phyloP scores from a whole-genome alignment of 2,797 vertebrate genomes.

The Gymnothorax reevesii region DNA sequence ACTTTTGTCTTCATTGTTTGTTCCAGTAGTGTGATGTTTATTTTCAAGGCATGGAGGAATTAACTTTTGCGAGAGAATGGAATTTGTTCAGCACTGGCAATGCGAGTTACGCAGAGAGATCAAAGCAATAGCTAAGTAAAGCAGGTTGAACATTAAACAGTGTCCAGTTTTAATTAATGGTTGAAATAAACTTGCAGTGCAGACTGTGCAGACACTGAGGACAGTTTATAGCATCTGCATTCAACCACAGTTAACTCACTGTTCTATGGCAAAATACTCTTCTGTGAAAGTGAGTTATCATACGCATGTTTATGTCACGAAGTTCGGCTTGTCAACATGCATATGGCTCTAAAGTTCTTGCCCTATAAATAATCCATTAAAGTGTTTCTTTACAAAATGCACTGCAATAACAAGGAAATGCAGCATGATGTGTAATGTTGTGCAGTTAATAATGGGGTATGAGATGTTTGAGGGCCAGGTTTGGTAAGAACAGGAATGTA shows the following conservation, averaged over 20 bases:
- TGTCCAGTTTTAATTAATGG: not conserved
- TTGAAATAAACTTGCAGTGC: not conserved
- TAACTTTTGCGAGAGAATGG: not conserved
- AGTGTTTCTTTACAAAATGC: slow-evolving; percentile 62
- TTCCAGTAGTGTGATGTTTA: not conserved
- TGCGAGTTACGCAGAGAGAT: not conserved
- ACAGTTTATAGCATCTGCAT: not conserved
- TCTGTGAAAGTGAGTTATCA: slow-evolving; percentile 54
- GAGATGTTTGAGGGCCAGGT: not conserved
- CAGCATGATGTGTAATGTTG: slow-evolving; percentile 47
- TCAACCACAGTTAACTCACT: not conserved
- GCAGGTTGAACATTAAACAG: not conserved
- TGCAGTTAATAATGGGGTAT: slow-evolving; percentile 59
- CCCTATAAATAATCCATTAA: slow-evolving; percentile 72
- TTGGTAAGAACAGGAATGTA: not conserved
- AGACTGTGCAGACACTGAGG: not conserved
- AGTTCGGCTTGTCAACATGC: slow-evolving; percentile 54
- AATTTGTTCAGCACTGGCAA: not conserved
- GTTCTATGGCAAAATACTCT: not conserved
- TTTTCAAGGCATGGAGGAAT: not conserved
- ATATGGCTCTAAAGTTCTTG: slow-evolving; percentile 56
- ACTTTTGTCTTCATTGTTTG: not conserved
- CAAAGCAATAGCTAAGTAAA: not conserved
- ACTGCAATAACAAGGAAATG: slow-evolving; percentile 42
- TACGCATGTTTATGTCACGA: slow-evolving; percentile 58